phyloP scores from a whole-genome alignment of 64 coral and sea anemone species.

The Trachythela sp. region DNA sequence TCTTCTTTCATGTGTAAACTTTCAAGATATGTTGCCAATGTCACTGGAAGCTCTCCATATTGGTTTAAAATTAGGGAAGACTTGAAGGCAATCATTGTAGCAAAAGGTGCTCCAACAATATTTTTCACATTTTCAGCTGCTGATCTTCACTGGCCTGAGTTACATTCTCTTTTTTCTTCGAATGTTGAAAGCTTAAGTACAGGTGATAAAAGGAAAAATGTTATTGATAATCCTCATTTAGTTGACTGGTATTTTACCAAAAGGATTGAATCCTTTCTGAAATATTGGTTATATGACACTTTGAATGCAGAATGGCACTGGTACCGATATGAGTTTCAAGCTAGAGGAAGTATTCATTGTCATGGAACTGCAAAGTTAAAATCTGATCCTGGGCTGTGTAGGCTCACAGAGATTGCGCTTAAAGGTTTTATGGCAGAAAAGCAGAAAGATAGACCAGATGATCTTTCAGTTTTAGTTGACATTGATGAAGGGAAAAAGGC shows the following conservation, averaged over 20 bases:
- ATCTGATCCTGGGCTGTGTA: neutral
- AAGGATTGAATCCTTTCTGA: neutral
- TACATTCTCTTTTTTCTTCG: neutral
- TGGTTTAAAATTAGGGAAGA: neutral
- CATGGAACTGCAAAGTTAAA: neutral
- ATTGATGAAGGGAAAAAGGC: too few relatives aligned
- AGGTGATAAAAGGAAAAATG: neutral
- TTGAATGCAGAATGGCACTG: neutral
- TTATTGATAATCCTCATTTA: neutral
- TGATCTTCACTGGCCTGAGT: neutral
- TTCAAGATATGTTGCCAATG: neutral
- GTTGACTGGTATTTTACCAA: conserved; percentile 15
- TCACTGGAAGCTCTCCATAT: neutral
- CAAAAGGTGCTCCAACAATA: neutral
- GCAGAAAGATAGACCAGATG: too few relatives aligned
- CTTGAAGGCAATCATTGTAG: neutral
- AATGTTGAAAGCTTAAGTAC: neutral
- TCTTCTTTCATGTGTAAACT: neutral
- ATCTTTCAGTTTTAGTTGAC: too few relatives aligned
- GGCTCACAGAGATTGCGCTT: neutral
- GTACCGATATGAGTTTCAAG: conserved; percentile 2
- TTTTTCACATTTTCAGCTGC: neutral
- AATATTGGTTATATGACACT: conserved; percentile 4
- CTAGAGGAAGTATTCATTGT: neutral
- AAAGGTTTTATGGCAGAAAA: neutral